Conservation (phyloP, 2,113 vertebrate genomes). For the Malaclemys terrapin region DNA sequence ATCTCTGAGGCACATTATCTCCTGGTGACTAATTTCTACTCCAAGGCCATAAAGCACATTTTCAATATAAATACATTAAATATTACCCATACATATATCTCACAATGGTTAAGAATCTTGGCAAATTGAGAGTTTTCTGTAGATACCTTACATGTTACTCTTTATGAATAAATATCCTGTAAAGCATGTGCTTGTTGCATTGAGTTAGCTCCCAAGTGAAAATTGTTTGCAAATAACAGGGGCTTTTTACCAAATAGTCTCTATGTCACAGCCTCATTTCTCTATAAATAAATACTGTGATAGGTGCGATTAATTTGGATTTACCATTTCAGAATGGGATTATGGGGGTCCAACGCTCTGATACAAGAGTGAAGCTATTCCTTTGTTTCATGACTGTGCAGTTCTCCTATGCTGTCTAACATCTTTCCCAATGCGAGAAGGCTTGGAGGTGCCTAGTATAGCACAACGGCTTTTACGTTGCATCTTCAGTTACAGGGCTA, state of each 20-base stretch:
- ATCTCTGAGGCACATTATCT: neutral
- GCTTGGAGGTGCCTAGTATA: neutral
- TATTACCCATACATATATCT: neutral
- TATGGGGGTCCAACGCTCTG: neutral
- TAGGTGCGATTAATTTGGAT: neutral
- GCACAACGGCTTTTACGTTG: neutral
- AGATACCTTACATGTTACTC: neutral
- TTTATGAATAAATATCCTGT: neutral
- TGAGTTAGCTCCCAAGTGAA: neutral
- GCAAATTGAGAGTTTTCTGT: neutral
- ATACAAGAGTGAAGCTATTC: neutral
- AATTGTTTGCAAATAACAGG: neutral
- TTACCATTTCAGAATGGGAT: neutral
- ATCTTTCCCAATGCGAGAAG: neutral
- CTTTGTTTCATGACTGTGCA: neutral
- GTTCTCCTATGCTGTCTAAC: neutral
- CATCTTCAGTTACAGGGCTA: neutral
- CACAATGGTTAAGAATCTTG: neutral
- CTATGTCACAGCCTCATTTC: neutral
- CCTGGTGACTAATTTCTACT: neutral
- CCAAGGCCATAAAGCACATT: neutral
- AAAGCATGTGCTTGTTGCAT: neutral
- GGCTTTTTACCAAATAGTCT: neutral
- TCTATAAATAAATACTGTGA: neutral
- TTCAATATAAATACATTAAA: neutral